Percentiles rank a stretch among this genome's conserved stretches.
Conservation (phyloP, 1,140 invertebrate species). For the Drosophila eugracilis region DNA sequence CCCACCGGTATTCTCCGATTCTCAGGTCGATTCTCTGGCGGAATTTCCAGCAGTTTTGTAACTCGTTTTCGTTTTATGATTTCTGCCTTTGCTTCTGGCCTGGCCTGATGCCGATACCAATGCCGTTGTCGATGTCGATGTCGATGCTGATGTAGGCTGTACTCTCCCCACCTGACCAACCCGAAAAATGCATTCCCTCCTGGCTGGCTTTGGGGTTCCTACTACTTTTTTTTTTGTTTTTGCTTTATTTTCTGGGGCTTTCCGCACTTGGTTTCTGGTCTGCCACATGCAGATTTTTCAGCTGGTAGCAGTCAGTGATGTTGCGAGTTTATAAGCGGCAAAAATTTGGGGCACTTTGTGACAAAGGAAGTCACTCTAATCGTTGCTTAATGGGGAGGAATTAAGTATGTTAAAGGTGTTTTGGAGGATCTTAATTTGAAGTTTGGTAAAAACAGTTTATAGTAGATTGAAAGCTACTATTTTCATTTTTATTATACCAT, state of each 20-base stretch:
- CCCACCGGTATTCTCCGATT: constrained; percentile 10
- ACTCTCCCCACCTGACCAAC: constrained; percentile 43
- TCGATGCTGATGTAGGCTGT: constrained; percentile 53
- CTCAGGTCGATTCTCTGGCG: constrained; percentile 39
- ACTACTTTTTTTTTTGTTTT: too few relatives aligned
- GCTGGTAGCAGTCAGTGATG: constrained; percentile 32
- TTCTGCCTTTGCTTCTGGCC: constrained; percentile 56
- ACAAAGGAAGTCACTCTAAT: not conserved
- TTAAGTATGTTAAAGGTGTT: too few relatives aligned
- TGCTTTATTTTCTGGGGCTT: constrained; percentile 19
- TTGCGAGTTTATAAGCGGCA: constrained; percentile 2
- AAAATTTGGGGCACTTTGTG: not conserved
- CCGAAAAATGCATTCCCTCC: constrained; percentile 29
- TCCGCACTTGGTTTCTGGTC: constrained; percentile 22
- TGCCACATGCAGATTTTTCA: constrained; percentile 57
- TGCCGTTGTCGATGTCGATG: constrained; percentile 52
- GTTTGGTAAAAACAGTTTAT: too few relatives aligned
- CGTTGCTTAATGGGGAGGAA: too few relatives aligned
- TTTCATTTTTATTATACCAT: too few relatives aligned
- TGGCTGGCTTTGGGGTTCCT: not conserved
- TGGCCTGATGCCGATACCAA: constrained; percentile 42
- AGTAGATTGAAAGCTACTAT: too few relatives aligned
- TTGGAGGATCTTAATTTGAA: too few relatives aligned
- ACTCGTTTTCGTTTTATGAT: constrained; percentile 83
- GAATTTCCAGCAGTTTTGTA: constrained; percentile 77